Conservation (phyloP, 2,113 vertebrate species). For the Apus apus region DNA sequence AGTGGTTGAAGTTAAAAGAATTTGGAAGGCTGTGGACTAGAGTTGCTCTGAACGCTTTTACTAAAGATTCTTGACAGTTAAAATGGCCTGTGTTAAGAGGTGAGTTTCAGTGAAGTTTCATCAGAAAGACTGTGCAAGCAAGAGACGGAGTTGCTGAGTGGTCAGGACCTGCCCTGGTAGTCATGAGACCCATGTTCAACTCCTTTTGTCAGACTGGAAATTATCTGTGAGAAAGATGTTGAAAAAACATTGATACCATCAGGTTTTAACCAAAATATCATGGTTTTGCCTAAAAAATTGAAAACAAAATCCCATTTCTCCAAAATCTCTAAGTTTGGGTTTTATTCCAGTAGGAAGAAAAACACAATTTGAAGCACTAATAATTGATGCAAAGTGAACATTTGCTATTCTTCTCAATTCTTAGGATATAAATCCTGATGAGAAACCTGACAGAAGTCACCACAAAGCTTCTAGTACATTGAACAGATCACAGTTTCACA, state of each 20-base stretch:
- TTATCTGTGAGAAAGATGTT: background rate
- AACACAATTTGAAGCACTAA: background rate
- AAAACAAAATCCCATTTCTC: background rate
- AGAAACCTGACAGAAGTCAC: background rate
- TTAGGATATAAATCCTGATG: background rate
- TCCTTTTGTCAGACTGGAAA: background rate
- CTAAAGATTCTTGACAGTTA: background rate
- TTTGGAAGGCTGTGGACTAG: background rate
- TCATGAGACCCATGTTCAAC: background rate
- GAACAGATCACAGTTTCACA: background rate
- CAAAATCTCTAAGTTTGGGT: background rate
- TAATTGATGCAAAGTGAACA: background rate
- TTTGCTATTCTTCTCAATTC: background rate
- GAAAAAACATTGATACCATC: background rate
- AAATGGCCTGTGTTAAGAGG: background rate
- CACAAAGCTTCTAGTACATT: background rate
- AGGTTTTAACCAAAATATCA: background rate
- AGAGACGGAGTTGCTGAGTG: background rate
- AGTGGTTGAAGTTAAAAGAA: background rate
- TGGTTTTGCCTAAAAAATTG: background rate
- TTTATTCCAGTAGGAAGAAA: background rate
- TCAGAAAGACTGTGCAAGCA: background rate
- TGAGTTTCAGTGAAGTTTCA: background rate
- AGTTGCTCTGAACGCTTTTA: background rate
- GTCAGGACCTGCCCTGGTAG: background rate